Conservation (phyloP, 2,113 vertebrate species). For the Phylloscopus whistleri region DNA sequence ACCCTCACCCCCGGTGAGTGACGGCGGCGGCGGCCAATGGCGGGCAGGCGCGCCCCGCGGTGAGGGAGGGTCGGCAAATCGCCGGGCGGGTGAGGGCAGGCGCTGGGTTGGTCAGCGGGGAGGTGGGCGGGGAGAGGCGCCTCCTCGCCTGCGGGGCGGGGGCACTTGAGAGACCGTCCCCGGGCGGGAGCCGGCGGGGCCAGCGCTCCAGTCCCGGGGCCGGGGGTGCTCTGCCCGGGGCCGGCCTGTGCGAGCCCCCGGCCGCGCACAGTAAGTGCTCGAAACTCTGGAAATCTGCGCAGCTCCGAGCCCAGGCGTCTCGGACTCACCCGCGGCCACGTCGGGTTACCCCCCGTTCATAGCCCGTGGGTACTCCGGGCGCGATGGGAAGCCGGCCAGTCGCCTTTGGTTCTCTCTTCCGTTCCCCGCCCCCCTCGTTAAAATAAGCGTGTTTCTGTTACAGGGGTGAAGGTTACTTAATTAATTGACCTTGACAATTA, state of each 20-base stretch:
- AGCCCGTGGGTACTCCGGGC: not conserved
- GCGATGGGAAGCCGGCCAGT: accelerated
- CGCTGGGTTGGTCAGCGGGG: not conserved
- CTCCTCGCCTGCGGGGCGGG: not conserved
- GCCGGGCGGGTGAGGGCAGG: not conserved
- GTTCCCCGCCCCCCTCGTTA: not conserved
- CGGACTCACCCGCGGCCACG: not conserved
- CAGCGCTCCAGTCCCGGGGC: accelerated
- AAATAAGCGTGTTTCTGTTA: not conserved
- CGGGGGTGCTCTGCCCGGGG: accelerated
- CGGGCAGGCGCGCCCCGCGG: not conserved
- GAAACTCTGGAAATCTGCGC: not conserved
- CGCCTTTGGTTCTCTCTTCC: not conserved
- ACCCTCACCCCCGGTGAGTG: not conserved
- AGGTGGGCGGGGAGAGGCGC: accelerated
- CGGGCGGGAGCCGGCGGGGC: accelerated
- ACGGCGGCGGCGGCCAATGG: not conserved
- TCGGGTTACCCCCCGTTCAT: not conserved
- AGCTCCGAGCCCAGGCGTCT: accelerated
- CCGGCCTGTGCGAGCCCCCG: accelerated
- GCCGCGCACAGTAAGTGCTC: not conserved
- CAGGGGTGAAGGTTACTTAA: not conserved
- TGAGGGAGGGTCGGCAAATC: not conserved
- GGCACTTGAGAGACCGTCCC: not conserved
- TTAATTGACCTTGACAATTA: not conserved